phyloP scores from a whole-genome alignment of 1,140 invertebrate species.

The Brachionus manjavacas region DNA sequence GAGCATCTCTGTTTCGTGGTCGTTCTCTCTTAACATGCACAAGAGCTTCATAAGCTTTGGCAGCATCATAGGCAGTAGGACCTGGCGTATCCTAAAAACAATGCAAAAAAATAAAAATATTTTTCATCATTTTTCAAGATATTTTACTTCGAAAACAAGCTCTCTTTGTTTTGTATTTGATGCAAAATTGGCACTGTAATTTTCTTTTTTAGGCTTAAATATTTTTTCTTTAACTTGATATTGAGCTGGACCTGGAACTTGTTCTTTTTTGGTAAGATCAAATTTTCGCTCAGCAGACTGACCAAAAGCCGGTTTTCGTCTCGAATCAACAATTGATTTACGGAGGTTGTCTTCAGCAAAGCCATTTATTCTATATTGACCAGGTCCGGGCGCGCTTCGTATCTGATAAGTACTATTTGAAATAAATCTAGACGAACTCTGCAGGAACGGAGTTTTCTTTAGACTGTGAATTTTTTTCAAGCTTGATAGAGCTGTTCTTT shows the following conservation, averaged over 20 bases:
- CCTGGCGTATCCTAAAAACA: slow-evolving; percentile 49
- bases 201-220: slow-evolving; percentile 46
- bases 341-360: slow-evolving; percentile 55
- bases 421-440: slow-evolving; percentile 53
- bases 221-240: slow-evolving; percentile 46
- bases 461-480: slow-evolving; percentile 51
- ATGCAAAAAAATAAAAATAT: slow-evolving; percentile 44
- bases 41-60: slow-evolving; percentile 50
- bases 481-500: slow-evolving; percentile 50
- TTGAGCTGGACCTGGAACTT: slow-evolving; percentile 46
- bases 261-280: slow-evolving; percentile 46
- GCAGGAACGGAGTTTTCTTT: slow-evolving; percentile 55
- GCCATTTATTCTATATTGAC: slow-evolving; percentile 54
- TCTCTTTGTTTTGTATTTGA: slow-evolving; percentile 49
- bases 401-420: neutral
- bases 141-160: neutral
- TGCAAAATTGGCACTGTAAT: slow-evolving; percentile 51
- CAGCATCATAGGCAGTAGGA: slow-evolving; percentile 54
- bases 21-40: slow-evolving; percentile 45
- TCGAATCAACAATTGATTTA: slow-evolving; percentile 54
- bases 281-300: slow-evolving; percentile 48
- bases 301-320: slow-evolving; percentile 52
- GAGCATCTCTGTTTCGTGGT: slow-evolving; percentile 52
- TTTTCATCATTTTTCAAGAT: slow-evolving; percentile 44
- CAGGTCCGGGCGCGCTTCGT: slow-evolving; percentile 50